A percentile compares a stretch with the other conserved stretches of the same genome.
Conservation (phyloP, 2,113 vertebrate species). For the Trinectes maculatus region DNA sequence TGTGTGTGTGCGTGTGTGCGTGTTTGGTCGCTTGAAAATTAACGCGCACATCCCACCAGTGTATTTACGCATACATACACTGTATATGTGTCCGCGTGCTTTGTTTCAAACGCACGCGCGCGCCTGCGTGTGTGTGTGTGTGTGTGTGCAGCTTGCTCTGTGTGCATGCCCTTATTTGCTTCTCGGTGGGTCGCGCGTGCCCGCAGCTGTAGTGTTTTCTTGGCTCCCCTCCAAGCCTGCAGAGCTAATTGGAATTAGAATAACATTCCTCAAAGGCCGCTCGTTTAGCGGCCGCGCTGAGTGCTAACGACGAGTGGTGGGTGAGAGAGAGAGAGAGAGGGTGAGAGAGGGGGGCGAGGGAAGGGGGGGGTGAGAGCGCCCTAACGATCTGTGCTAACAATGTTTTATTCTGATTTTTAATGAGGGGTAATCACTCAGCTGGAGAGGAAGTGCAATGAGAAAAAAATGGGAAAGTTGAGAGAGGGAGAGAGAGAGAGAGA, state of each 20-base stretch:
- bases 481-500: constrained; percentile 25
- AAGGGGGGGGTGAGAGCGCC: constrained; percentile 69
- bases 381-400: constrained; percentile 99
- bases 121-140: constrained; percentile 61
- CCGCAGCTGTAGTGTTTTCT: constrained; percentile 72
- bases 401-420: constrained; percentile 99
- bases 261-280: constrained; percentile 99
- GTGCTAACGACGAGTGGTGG: constrained; percentile 81
- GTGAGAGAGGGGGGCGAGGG: too few relatives aligned
- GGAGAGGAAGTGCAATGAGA: constrained; percentile 85
- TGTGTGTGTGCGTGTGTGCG: constrained; percentile 36
- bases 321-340: constrained; percentile 55
- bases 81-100: constrained; percentile 41
- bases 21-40: constrained; percentile 62
- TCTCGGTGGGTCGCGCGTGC: constrained; percentile 55
- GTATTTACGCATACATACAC: constrained; percentile 26
- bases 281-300: constrained; percentile 94
- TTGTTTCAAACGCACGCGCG: constrained; percentile 69
- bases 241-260: constrained; percentile 99
- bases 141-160: constrained; percentile 24
- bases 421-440: constrained; percentile 98
- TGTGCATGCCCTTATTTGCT: constrained; percentile 57
- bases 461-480: constrained; percentile 32
- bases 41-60: constrained; percentile 52
- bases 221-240: constrained; percentile 94